Evolutionary conservation across 1,140 invertebrate species (phyloP), one percentile per base, ranked within the genome.

Genomic region (Rhopalosiphum padi): DNA sequence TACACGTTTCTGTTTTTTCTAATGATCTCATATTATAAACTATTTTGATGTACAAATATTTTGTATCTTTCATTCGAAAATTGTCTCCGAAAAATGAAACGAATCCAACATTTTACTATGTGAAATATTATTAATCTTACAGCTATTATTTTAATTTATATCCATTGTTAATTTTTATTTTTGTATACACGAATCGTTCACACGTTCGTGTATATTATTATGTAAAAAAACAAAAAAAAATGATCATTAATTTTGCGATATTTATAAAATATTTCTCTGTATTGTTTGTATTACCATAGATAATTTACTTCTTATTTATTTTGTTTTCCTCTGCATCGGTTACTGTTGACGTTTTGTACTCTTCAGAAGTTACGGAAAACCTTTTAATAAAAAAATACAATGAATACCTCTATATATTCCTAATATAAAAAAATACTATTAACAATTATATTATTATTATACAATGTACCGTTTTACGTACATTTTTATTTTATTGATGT

Each of bases 401-500:
- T 6, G 60, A n/a, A 11, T 77, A 77, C 30, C 15, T 77, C 60
- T 77, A 68, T 77, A 18, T 68, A 77, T n/a, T 18, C 15, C 4
- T 77, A 6, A 77, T n/a, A 35, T 51, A 77, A n/a, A 77, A 77
- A 77, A 77, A n/a, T n/a, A 77, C 60, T 77, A n/a, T n/a, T 77
- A 77, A 77, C n/a, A 11, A 77, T 51, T 77, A 77, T 77, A 18
- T 35, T n/a, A 77, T 51, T 77, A 77, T n/a, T n/a, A n/a, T 77
- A 77, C n/a, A 35, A 35, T 77, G 60, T 68, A 68, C 60, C 3
- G 11, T 35, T n/a, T 77, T 35, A 11, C 30, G 60, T 77, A n/a
- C 60, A n/a, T 77, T 77, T 60, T n/a, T 35, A 77, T n/a, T 77
- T 77, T 77, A 77, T 77, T 77, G 30, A 77, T 77, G 60, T 77